Conservation (phyloP, 2,888 invertebrate genomes). For the Cosmia pyralina region DNA sequence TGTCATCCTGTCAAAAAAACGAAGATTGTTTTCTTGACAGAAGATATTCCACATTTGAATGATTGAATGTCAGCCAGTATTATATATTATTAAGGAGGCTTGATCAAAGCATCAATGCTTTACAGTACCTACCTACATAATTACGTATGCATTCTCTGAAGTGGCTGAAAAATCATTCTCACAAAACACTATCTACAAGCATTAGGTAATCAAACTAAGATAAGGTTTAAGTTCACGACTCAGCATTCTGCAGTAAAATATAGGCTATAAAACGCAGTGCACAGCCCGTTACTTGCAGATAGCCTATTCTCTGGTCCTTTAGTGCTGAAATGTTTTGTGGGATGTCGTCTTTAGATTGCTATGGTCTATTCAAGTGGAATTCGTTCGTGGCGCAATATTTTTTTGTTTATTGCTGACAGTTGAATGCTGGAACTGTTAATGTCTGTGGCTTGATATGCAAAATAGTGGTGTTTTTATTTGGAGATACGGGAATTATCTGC, state of each 20-base stretch:
- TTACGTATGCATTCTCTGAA: background rate
- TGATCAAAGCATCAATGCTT: too few species aligned
- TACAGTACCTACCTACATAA: too few species aligned
- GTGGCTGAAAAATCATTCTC: background rate
- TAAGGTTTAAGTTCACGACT: slow-evolving; percentile 36
- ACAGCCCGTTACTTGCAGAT: slow-evolving; percentile 64
- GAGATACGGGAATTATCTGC: too few species aligned
- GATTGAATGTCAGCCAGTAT: too few species aligned
- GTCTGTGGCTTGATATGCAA: background rate
- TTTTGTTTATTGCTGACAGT: slow-evolving; percentile 7
- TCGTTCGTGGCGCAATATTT: slow-evolving; percentile 17
- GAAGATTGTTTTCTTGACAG: too few species aligned
- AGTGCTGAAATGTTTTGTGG: slow-evolving; percentile 49
- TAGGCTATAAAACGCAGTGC: slow-evolving; percentile 64
- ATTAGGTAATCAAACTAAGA: slow-evolving; percentile 53
- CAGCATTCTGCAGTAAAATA: slow-evolving; percentile 53
- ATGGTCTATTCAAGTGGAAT: slow-evolving; percentile 37
- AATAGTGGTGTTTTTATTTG: too few species aligned
- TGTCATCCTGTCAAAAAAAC: too few species aligned
- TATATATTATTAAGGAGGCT: too few species aligned
- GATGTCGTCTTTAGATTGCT: slow-evolving; percentile 27
- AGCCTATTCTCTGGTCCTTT: slow-evolving; percentile 55
- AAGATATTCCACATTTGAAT: too few species aligned
- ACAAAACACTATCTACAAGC: slow-evolving; percentile 13
- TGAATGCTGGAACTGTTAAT: slow-evolving; percentile 5